phyloP scores from a whole-genome alignment of 1,140 invertebrate genomes.

The Phymastichus coffea region DNA sequence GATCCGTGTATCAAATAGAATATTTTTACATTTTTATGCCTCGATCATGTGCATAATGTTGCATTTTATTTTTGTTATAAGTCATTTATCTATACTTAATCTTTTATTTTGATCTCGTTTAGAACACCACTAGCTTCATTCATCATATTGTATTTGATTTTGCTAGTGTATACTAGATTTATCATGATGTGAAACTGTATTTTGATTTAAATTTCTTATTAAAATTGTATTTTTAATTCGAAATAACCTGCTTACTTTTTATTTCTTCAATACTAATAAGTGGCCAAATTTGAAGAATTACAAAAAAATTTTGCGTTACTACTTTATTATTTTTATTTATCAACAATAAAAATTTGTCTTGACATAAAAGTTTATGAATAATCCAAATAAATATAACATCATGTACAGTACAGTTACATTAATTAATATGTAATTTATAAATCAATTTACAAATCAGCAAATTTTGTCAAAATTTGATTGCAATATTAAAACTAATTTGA shows the following conservation, averaged over 20 bases:
- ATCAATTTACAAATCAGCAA: no score
- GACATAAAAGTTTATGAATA: no score
- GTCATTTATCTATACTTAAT: no score
- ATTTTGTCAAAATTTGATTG: no score
- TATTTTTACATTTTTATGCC: constrained; percentile 25
- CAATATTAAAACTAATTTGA: no score
- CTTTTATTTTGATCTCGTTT: constrained; percentile 18
- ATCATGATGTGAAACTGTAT: constrained; percentile 18
- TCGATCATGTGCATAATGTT: constrained; percentile 11
- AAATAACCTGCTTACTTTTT: neutral
- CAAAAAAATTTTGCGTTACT: neutral
- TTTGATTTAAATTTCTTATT: constrained; percentile 22
- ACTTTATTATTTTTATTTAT: neutral
- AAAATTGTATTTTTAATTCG: constrained; percentile 23
- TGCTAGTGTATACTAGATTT: constrained; percentile 6
- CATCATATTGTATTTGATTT: constrained; percentile 22
- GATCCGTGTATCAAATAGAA: constrained; percentile 17
- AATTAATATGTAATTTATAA: no score
- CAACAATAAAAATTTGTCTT: no score
- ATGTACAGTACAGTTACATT: no score
- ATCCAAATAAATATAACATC: no score
- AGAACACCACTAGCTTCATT: constrained; percentile 4
- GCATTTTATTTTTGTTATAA: constrained; percentile 2
- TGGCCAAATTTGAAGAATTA: neutral
- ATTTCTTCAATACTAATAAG: neutral